Conservation (phyloP, 1,140 invertebrate genomes). For the Pogonognathellus flavescens region DNA sequence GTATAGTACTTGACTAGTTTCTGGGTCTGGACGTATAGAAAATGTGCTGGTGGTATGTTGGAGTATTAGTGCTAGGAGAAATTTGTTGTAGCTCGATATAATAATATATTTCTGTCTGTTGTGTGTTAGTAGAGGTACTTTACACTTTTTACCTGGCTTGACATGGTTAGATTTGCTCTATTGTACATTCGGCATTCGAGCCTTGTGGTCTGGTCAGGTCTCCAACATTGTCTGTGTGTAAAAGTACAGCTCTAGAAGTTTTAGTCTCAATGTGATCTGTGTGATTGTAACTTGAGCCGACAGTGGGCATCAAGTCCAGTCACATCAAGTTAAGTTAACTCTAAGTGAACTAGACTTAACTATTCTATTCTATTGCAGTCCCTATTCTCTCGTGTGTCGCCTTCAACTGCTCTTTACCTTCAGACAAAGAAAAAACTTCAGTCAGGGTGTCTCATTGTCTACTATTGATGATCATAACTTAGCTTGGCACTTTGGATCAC, state of each 20-base stretch:
- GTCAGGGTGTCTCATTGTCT: slow-evolving; percentile 28
- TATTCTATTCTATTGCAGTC: background rate
- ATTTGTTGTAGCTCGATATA: background rate
- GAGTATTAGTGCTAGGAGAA: background rate
- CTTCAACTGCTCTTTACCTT: slow-evolving; percentile 30
- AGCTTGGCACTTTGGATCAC: slow-evolving; percentile 38
- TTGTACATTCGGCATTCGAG: slow-evolving; percentile 34
- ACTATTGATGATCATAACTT: slow-evolving; percentile 42
- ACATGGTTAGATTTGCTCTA: slow-evolving; percentile 35
- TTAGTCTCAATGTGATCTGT: slow-evolving; percentile 40
- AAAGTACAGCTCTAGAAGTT: slow-evolving; percentile 3
- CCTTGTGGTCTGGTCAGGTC: slow-evolving; percentile 31
- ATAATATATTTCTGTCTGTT: slow-evolving; percentile 2
- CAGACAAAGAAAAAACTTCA: slow-evolving; percentile 23
- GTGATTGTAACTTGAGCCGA: slow-evolving; percentile 25
- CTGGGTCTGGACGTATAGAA: background rate
- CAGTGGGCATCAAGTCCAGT: slow-evolving; percentile 43
- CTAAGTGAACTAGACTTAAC: slow-evolving; percentile 47
- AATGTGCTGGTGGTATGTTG: background rate
- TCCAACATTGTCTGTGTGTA: background rate
- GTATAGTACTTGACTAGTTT: background rate
- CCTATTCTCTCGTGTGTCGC: slow-evolving; percentile 44
- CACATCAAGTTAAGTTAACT: slow-evolving; percentile 40
- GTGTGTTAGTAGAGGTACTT: slow-evolving; percentile 40
- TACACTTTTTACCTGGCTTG: slow-evolving; percentile 43